phyloP scores from a whole-genome alignment of 2,797 vertebrate species.

The Heteromormyrus szaboi region DNA sequence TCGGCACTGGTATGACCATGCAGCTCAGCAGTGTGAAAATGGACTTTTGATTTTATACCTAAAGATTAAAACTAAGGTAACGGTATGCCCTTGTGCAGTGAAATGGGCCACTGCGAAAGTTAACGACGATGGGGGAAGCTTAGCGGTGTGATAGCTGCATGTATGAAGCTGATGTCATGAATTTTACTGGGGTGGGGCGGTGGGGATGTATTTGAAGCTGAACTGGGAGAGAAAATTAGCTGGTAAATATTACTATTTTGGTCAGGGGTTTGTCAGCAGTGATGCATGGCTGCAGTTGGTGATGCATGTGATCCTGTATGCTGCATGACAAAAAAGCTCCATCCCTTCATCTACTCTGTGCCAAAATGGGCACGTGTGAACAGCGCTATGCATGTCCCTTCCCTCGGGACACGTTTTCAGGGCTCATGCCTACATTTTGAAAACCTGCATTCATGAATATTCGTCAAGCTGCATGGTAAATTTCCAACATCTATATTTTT shows the following conservation, averaged over 20 bases:
- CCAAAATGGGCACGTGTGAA: not conserved
- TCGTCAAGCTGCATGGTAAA: not conserved
- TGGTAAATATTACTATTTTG: not conserved
- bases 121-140: not conserved
- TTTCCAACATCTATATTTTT: not conserved
- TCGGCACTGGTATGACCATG: not conserved
- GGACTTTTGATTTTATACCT: not conserved
- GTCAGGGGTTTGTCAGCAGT: not conserved
- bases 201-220: not conserved
- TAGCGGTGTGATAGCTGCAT: not conserved
- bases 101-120: not conserved
- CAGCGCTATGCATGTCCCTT: not conserved
- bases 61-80: not conserved
- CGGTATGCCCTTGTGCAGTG: not conserved
- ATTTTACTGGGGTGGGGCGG: not conserved
- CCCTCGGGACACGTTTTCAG: not conserved
- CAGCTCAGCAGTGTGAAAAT: not conserved
- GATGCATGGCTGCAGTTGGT: not conserved
- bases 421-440: not conserved
- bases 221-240: not conserved
- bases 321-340: not conserved
- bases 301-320: not conserved
- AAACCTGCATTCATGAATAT: not conserved
- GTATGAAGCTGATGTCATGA: not conserved
- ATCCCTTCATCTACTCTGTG: not conserved